phyloP scores from a whole-genome alignment of 2,888 invertebrate species.

The Drosophila histrio region DNA sequence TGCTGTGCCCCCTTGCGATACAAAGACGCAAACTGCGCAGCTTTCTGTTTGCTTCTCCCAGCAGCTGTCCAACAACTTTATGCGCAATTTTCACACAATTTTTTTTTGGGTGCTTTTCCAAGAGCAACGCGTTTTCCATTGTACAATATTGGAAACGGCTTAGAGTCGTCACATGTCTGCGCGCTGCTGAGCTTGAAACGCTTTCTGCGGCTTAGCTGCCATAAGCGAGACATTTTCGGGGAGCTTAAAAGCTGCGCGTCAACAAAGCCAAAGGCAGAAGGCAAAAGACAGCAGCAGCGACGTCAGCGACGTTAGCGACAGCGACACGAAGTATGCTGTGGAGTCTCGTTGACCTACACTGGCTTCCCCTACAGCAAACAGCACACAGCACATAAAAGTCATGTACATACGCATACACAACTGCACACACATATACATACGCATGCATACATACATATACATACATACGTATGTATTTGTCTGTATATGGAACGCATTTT shows the following conservation, averaged over 20 bases:
- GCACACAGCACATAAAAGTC: constrained; percentile 20
- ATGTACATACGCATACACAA: constrained; percentile 1
- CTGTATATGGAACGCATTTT: constrained; percentile 59
- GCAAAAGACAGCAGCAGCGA: constrained; percentile 2
- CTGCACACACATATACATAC: background rate
- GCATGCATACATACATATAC: background rate
- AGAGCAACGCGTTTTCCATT: constrained; percentile 20
- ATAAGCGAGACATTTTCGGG: constrained; percentile 25
- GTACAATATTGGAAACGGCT: constrained; percentile 41
- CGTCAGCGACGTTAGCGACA: constrained; percentile 3
- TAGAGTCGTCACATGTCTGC: constrained; percentile 28
- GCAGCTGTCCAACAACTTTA: constrained; percentile 25
- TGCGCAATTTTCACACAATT: constrained; percentile 45
- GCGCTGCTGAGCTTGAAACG: constrained; percentile 15
- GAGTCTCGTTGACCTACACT: constrained; percentile 66
- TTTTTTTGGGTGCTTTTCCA: constrained; percentile 16
- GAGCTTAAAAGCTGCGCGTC: constrained; percentile 40
- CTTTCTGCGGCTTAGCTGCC: constrained; percentile 35
- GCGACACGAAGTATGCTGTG: constrained; percentile 32
- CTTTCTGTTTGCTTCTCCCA: constrained; percentile 39
- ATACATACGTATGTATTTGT: background rate
- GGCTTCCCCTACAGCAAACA: constrained; percentile 45
- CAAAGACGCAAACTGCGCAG: constrained; percentile 64
- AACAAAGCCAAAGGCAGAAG: constrained; percentile 10
- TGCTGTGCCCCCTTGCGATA: constrained; percentile 19